These are phyloP conservation scores for Ctenosaura bakeri DNA, from an alignment of 2,797 vertebrate species.

Conservation along the genomic window DNA sequence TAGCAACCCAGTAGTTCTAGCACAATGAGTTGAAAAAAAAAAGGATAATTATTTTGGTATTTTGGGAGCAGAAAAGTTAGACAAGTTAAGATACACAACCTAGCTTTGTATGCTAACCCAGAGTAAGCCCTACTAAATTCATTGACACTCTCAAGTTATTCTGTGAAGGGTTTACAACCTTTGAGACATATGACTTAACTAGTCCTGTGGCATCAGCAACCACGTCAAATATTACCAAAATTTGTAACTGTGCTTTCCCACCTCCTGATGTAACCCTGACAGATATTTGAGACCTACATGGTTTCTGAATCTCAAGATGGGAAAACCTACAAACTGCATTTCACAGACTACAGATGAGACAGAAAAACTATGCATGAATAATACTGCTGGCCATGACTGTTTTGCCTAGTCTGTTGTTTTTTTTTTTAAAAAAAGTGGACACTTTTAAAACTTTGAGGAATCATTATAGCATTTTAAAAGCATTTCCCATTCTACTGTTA, in stretches of 20 bases:
- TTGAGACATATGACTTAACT: neutral
- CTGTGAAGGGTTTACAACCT: neutral
- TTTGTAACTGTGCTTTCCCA: neutral
- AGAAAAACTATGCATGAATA: no score
- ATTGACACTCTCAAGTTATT: neutral
- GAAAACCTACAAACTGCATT: neutral
- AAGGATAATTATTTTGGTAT: neutral
- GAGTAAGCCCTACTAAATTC: neutral
- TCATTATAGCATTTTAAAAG: no score
- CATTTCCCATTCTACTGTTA: no score
- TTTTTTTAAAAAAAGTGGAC: no score
- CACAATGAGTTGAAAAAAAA: neutral
- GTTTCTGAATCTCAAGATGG: neutral
- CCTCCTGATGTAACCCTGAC: neutral
- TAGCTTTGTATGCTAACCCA: neutral
- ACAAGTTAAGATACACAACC: neutral
- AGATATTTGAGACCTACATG: neutral
- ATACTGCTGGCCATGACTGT: no score
- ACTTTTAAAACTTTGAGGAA: no score
- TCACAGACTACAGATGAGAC: no score
- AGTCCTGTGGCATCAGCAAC: no score
- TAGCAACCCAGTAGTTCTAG: conserved; percentile 11
- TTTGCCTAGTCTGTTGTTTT: no score
- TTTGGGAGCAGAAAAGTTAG: neutral
- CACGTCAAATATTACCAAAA: neutral